Evolutionary conservation across 2,888 invertebrate genomes (phyloP).

Genomic region (Cotesia congregata): DNA sequence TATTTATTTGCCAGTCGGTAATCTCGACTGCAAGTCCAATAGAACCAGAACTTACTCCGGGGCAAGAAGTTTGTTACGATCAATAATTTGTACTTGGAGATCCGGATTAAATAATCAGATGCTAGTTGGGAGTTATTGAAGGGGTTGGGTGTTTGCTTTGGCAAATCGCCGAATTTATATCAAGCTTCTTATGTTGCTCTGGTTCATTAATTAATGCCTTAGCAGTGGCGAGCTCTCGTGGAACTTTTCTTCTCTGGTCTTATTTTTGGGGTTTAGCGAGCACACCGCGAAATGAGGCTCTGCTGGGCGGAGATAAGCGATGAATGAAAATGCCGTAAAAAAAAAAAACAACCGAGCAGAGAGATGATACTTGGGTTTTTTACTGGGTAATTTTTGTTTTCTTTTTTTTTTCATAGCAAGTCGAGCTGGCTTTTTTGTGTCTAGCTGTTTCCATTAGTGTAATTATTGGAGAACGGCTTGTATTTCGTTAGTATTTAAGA

Average conservation of each 20-base stretch:
- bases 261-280: conserved; percentile 46
- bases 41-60: background rate
- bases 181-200: conserved; percentile 41
- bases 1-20: background rate
- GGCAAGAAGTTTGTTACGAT: background rate
- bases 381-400: background rate
- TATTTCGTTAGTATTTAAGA: conserved; percentile 57
- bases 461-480: conserved; percentile 67
- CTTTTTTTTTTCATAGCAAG: conserved; percentile 8
- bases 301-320: conserved; percentile 22
- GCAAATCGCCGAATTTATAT: background rate
- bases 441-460: conserved; percentile 67
- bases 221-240: conserved; percentile 52
- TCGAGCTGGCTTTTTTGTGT: conserved; percentile 35
- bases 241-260: conserved; percentile 48
- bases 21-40: background rate
- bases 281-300: conserved; percentile 32
- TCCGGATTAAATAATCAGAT: background rate
- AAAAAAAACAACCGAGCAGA: background rate
- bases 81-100: background rate
- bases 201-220: conserved; percentile 63
- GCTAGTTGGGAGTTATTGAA: background rate
- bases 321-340: background rate
- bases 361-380: background rate
- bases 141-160: background rate